phyloP scores from a whole-genome alignment of 1,140 invertebrate species.

The Campoletis sonorensis region DNA sequence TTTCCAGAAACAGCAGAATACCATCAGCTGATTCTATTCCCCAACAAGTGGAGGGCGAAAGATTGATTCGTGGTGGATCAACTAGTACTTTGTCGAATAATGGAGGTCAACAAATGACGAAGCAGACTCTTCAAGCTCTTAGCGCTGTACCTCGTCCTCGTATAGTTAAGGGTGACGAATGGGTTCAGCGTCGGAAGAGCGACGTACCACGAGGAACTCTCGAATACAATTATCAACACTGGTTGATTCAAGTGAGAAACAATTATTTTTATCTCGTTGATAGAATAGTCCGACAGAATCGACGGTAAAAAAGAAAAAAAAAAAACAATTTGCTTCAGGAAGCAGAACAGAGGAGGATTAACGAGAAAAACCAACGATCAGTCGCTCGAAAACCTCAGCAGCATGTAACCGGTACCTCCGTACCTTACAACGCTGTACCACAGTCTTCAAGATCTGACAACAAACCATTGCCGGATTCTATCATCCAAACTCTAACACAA shows the following conservation, averaged over 20 bases:
- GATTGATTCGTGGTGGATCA: constrained; percentile 76
- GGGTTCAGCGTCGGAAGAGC: constrained; percentile 83
- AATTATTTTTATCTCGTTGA: too few species aligned
- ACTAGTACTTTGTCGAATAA: constrained; percentile 64
- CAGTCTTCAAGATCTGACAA: constrained; percentile 65
- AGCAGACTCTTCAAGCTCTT: constrained; percentile 86
- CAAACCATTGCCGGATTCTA: constrained; percentile 83
- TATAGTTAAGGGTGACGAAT: constrained; percentile 83
- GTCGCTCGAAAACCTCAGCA: constrained; percentile 66
- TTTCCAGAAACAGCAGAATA: constrained; percentile 78
- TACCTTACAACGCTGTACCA: constrained; percentile 67
- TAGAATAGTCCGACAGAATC: too few species aligned
- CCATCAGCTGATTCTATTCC: constrained; percentile 79
- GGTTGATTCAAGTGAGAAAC: constrained; percentile 85
- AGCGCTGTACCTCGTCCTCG: constrained; percentile 86
- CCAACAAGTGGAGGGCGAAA: constrained; percentile 71
- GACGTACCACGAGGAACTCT: constrained; percentile 77
- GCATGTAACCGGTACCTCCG: constrained; percentile 73
- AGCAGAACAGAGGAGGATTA: constrained; percentile 90
- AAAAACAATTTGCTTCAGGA: constrained; percentile 80
- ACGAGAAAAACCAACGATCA: constrained; percentile 81
- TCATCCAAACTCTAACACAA: constrained; percentile 85
- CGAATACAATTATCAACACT: constrained; percentile 89
- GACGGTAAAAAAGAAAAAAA: too few species aligned
- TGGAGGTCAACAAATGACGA: constrained; percentile 82